Base-by-base conservation (phyloP, 2,888 invertebrate genomes). In the Mythimna ferrago region DNA sequence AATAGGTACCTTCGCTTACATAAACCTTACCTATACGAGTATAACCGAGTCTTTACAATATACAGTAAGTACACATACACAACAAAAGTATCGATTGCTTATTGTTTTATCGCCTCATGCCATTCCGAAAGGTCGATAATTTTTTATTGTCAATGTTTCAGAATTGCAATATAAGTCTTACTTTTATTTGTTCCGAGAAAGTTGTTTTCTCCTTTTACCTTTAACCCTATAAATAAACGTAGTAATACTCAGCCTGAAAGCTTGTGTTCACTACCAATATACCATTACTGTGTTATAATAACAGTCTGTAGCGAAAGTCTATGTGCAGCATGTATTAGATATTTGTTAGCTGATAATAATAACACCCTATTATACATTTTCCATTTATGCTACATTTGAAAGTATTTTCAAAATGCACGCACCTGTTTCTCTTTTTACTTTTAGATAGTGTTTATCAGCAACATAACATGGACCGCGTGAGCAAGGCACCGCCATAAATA, bases 381-480 rank as follows among this genome's bases (percentile, higher is more conserved):
- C 56, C 51, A 75, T 75, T 66, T 57, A 63, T 63, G 62, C 67
- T 82, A 57, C 21, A 70, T 84, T 82, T 63, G 63, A 82, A 74
- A 78, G 48, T 71, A 60, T 80, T 78, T 68, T 73, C 65, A 81
- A 80, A 78, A 83, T 79, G 26, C 54, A 76, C 74, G 69, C 74
- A 74, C 72, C 74, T 78, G 76, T 78, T 86, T 86, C 85, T 86
- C 87, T 85, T 89, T 89, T 88, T 89, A 86, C 83, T 76, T 83
- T 81, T 73, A 89, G 91, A 88, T 88, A 84, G 88, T 83, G 83
- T 89, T 91, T 91, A 92, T 92, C 92, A 84, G 76, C 76, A 84
- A 88, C 83, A 90, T 88, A 89, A 90, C 90, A 89, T 88, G 86
- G 86, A 85, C 82, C 83, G 87, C 89, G 89, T 89, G 89, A 88